phyloP scores from a whole-genome alignment of 2,113 vertebrate genomes.

The Theristicus caerulescens region DNA sequence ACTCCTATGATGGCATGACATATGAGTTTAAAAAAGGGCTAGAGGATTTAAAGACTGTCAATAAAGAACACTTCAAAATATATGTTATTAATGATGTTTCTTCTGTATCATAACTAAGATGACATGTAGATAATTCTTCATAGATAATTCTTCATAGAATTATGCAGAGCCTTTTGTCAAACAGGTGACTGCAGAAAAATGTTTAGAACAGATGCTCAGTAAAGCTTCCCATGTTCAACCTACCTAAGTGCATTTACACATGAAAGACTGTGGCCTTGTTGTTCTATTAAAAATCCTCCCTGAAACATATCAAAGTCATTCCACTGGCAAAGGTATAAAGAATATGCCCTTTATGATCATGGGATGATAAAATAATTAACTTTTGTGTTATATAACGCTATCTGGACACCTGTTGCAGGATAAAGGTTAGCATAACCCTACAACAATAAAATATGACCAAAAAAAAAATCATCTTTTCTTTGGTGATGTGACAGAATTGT shows the following conservation, averaged over 20 bases:
- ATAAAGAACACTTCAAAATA: background rate
- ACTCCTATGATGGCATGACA: background rate
- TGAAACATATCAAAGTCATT: background rate
- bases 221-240: background rate
- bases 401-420: background rate
- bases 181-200: background rate
- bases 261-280: background rate
- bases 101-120: background rate
- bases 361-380: background rate
- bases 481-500: background rate
- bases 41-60: background rate
- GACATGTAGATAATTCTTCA: background rate
- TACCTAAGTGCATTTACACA: background rate
- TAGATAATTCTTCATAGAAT: background rate
- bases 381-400: background rate
- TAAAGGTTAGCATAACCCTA: background rate
- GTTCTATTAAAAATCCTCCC: background rate
- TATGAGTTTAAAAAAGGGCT: fast-evolving
- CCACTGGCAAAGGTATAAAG: background rate
- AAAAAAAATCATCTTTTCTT: background rate
- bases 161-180: background rate
- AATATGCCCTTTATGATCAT: background rate
- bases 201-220: background rate
- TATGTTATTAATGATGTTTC: background rate
- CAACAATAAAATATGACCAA: background rate